A percentile compares a stretch with the other conserved stretches of the same genome.
These are phyloP conservation scores for Rhamphomyia laevipes DNA, from an alignment of 2,888 invertebrate genomes.

Conservation along the genomic window DNA sequence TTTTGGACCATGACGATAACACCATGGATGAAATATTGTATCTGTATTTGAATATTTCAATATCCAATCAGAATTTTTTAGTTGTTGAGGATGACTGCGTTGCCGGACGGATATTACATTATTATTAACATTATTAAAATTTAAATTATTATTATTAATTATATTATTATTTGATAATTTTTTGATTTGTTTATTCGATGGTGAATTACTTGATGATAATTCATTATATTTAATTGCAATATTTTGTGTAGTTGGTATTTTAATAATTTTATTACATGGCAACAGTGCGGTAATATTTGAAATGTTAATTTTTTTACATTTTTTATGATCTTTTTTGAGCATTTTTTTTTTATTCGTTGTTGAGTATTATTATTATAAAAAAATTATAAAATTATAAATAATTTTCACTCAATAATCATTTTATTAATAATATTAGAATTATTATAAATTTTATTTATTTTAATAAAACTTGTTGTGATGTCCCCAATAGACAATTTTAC, in stretches of 20 bases:
- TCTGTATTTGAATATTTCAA: constrained; percentile 27
- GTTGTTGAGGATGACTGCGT: too few relatives aligned
- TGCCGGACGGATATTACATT: constrained; percentile 6
- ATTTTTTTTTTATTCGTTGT: too few relatives aligned
- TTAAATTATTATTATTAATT: neutral
- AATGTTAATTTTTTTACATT: neutral
- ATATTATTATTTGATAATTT: too few relatives aligned
- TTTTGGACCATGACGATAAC: constrained; percentile 15
- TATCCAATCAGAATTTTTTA: constrained; percentile 27
- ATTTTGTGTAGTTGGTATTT: neutral
- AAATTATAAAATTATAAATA: too few relatives aligned
- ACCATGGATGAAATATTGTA: constrained; percentile 35
- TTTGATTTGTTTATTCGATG: neutral
- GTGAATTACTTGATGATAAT: neutral
- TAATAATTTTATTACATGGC: neutral
- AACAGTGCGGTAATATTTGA: neutral
- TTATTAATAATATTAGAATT: too few relatives aligned
- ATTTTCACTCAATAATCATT: neutral
- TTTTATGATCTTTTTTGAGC: neutral
- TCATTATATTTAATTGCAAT: neutral
- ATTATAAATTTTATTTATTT: neutral
- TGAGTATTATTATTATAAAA: too few relatives aligned
- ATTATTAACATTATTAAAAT: constrained; percentile 7
- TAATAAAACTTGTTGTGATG: neutral
- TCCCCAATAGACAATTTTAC: neutral